These are phyloP conservation scores for Cydia fagiglandana DNA, from an alignment of 1,140 invertebrate species.

Conservation along the genomic window DNA sequence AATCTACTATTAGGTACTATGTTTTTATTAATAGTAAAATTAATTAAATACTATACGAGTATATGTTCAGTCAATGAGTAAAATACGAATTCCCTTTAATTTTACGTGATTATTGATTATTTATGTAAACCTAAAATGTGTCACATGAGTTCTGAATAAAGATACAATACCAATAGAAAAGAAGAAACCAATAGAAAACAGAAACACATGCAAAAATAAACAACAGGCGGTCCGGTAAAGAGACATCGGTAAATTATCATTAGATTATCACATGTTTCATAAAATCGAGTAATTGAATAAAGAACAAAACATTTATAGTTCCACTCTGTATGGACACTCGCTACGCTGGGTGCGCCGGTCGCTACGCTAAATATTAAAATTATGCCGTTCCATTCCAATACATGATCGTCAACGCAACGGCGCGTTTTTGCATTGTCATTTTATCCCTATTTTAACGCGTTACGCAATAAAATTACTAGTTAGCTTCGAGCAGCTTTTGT, in stretches of 20 bases:
- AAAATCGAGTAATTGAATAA: neutral
- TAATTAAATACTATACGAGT: no score
- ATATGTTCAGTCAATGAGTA: no score
- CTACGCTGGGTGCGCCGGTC: constrained; percentile 48
- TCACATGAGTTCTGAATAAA: no score
- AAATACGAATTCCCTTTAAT: no score
- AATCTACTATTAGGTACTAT: no score
- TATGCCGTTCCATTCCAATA: constrained; percentile 39
- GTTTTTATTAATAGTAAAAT: no score
- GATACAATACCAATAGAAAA: no score
- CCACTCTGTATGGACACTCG: constrained; percentile 58
- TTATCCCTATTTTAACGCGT: constrained; percentile 12
- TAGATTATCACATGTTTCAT: neutral
- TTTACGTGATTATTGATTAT: no score
- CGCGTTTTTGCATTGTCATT: constrained; percentile 24
- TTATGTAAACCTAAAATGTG: no score
- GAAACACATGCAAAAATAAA: no score
- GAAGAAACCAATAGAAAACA: no score
- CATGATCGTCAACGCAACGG: constrained; percentile 14
- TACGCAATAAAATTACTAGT: constrained; percentile 16
- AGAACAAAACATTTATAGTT: constrained; percentile 37
- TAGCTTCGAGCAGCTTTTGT: constrained; percentile 6
- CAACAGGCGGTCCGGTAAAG: no score
- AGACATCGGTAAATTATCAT: neutral
- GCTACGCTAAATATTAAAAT: constrained; percentile 50